Base-by-base conservation (phyloP, 1,140 invertebrate species). In the Brevipalpus yothersi region DNA sequence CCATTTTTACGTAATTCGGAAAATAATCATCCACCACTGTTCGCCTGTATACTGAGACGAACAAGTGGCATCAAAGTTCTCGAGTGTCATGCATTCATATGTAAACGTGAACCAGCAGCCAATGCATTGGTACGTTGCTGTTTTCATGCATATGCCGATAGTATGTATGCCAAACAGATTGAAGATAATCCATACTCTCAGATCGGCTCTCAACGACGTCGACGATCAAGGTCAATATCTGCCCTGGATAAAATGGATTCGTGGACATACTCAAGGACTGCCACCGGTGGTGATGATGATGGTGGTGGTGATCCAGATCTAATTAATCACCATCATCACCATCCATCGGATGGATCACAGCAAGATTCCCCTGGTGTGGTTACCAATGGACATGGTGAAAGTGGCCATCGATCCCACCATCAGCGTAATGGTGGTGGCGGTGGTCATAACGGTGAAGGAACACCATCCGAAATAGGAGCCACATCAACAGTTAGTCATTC, bases 61-160 rank as follows among this genome's bases (percentile, higher is more conserved):
- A 95, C 91, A 4, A 86, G 86, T 10, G 93, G 94, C n/a, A 93
- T 96, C 64, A 97, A 96, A 75, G 90, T 98, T 15, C 76, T 98
- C 12, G 94, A 99, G 74, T 99, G 94, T 76, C 93, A 98, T 74
- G 90, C 90, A 39, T 99, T 98, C 72, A 90, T 99, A 66, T 96
- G 92, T 72, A 92, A 91, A 67, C 79, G 87, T 53, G 89, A 92
- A 72, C 86, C 88, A 70, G 88, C 89, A 8, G 88, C 88, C 42
- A 93, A 93, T 69, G 89, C 89, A 60, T 75, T 92, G 66, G 88
- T 93, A 43, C 75, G 86, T 39, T 92, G 88, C 71, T 92, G 88
- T 73, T 93, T 93, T 70, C 88, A 92, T 72, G 86, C 89, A 21
- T 92, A 92, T 70, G 88, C 88, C 0, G 88, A 92, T 72, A 88